Evolutionary conservation across 2,113 vertebrate species (phyloP), one percentile per base, ranked within the genome.

Genomic region (Entomyzon cyanotis): DNA sequence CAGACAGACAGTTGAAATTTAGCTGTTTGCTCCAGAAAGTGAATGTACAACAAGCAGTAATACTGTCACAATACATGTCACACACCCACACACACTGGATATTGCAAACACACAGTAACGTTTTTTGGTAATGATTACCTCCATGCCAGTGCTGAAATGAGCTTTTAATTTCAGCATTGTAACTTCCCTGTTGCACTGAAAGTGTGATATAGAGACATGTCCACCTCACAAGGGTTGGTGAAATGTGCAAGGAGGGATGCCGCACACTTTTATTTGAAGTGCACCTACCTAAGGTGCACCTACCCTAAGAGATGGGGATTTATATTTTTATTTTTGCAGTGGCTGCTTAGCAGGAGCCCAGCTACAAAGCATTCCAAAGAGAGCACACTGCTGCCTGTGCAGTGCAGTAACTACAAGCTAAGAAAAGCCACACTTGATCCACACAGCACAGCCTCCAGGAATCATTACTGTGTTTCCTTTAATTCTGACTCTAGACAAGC

Each of bases 381-480:
- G 22, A 69, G 30, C 73, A 31, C 67, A 25, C 31, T 42, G 21
- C 58, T 12, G 6, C 49, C 69, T 44, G 58, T 89, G 80, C 52
- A 80, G 58, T 10, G 33, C 37, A 77, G 55, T 39, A 60, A 21
- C 75, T 16, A 47, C 41, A 50, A 50, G 42, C 44, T 62, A 77
- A 80, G 50, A 71, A 82, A 58, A 62, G 52, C 46, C 11, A 1
- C 30, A 24, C 42, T 75, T 35, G 39, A 69, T 68, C 62, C 30
- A 37, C 64, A 63, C 47, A 21, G 69, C 37, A 47, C 33, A 63
- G 37, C 8, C 59, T 88, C 47, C 59, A 67, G 78, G 84, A 88
- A 85, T 49, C 41, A 44, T 81, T 70, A 78, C 77, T 88, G 84
- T 55, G 42, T 59, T 96, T 91, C 78, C 37, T 92, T 76, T 3